Evolutionary conservation across 2,113 vertebrate genomes (phyloP).

Genomic region (Ascaphus truei): DNA sequence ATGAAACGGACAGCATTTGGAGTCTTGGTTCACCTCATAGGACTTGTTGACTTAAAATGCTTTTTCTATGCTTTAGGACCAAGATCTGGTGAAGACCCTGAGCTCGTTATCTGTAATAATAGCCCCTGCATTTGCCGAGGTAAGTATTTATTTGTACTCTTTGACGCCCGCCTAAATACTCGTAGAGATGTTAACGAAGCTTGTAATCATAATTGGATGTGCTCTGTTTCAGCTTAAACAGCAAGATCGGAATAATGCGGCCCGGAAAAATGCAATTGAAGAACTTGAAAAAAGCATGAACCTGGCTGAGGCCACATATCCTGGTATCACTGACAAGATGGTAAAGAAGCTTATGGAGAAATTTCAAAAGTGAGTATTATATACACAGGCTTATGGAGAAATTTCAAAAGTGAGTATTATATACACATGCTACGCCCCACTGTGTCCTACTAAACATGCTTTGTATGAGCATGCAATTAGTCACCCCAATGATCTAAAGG

Average conservation of each 20-base stretch:
- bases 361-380: conserved; percentile 77
- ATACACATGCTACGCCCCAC: conserved; percentile 59
- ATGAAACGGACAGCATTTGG: too few species aligned
- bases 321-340: conserved; percentile 95
- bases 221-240: conserved; percentile 74
- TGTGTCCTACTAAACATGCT: too few species aligned
- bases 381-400: conserved; percentile 75
- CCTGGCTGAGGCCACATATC: conserved; percentile 82
- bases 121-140: conserved; percentile 88
- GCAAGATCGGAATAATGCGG: conserved; percentile 80
- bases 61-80: conserved; percentile 71
- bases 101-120: conserved; percentile 83
- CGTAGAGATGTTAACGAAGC: too few species aligned
- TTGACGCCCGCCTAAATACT: conserved; percentile 7
- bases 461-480: too few species aligned
- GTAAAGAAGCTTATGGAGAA: conserved; percentile 89
- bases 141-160: conserved; percentile 46
- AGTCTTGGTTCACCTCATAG: too few species aligned
- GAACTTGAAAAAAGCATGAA: conserved; percentile 89
- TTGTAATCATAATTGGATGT: not conserved
- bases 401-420: conserved; percentile 77
- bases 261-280: conserved; percentile 80
- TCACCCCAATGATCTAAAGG: too few species aligned
- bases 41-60: too few species aligned
- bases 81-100: conserved; percentile 79